Base-by-base conservation (phyloP, 2,797 vertebrate species). In the Phoeniculus purpureus region DNA sequence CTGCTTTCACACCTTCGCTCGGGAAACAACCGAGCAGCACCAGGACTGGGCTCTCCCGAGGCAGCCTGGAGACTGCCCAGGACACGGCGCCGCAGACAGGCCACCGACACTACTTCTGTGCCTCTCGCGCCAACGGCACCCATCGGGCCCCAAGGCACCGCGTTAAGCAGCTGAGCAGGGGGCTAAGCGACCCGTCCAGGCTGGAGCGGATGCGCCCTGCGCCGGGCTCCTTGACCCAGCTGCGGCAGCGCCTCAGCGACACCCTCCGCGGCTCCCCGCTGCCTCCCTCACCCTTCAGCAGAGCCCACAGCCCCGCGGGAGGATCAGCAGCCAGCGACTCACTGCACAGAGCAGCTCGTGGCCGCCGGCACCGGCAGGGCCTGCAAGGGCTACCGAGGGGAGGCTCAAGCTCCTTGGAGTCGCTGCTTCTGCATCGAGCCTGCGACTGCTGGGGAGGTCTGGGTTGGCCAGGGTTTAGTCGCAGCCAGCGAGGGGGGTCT, bases 21-120 rank as follows among this genome's bases (percentile, higher is more conserved):
- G 14, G 21, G 15, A 61, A 87, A 56, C 17, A 50, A 13, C 26
- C 1, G 2, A 68, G 40, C 40, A 25, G 61, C 3, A 2, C 11
- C 4, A 7, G 54, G 47, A 65, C n/a, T 7, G 34, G n/a, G 48
- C 74, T 54, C 54, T 27, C 58, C 68, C 64, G 40, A 7, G 0
- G 0, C 21, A 15, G 52, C 1, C 25, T 15, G 56, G 50, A 14
- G 75, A 73, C 60, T 81, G 54, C 32, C 58, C 16, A 83, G 87
- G 89, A 81, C 60, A 19, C 10, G 8, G 45, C 74, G 70, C 81
- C 89, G 74, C 66, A 87, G 74, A 29, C 1, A 87, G 87, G 32
- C 64, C 52, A 88, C 21, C 51, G 31, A 10, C 62, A 51, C 58
- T 92, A 94, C 90, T 93, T 94, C 92, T 87, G 67, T 45, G 50